phyloP scores from a whole-genome alignment of 2,113 vertebrate genomes.

The Gallinago jamesoni region DNA sequence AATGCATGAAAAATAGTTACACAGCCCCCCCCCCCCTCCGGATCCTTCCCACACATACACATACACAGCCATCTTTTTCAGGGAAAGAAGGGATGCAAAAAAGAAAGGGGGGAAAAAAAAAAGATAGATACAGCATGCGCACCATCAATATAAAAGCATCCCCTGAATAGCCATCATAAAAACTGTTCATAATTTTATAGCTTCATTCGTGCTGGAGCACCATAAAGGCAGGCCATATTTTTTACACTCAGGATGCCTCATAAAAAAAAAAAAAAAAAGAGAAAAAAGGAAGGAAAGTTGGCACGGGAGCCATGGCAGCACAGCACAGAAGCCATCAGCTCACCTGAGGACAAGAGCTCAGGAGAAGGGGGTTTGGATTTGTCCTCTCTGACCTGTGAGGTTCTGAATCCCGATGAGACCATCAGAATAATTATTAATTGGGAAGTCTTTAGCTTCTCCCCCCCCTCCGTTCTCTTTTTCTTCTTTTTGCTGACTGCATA shows the following conservation, averaged over 20 bases:
- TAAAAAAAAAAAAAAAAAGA: conserved; percentile 67
- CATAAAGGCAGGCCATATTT: conserved; percentile 99
- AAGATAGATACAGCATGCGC: conserved; percentile 96
- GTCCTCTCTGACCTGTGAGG: conserved; percentile 70
- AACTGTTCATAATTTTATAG: conserved; percentile 99
- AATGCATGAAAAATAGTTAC: conserved; percentile 99
- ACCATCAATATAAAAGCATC: conserved; percentile 99
- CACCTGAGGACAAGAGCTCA: conserved; percentile 80
- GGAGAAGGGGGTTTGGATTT: conserved; percentile 65
- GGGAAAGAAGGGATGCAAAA: conserved; percentile 61
- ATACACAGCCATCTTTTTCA: conserved; percentile 75
- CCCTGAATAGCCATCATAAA: conserved; percentile 99
- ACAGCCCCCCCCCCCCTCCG: conserved; percentile 71
- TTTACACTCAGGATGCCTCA: conserved; percentile 87
- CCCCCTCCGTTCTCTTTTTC: background rate
- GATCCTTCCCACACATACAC: background rate
- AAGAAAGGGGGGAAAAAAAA: conserved; percentile 30
- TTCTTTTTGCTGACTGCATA: conserved; percentile 72
- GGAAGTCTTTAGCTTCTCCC: conserved; percentile 44
- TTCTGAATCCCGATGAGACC: conserved; percentile 64
- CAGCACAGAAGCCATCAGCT: conserved; percentile 18
- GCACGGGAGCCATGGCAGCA: conserved; percentile 12
- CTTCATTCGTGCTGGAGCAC: conserved; percentile 98
- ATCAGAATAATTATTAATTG: conserved; percentile 78
- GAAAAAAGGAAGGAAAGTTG: conserved; percentile 60